Percentiles rank a stretch among this genome's conserved stretches.
Evolutionary conservation across 2,113 vertebrate genomes (phyloP).

Genomic region (Dendropsophus ebraccatus): DNA sequence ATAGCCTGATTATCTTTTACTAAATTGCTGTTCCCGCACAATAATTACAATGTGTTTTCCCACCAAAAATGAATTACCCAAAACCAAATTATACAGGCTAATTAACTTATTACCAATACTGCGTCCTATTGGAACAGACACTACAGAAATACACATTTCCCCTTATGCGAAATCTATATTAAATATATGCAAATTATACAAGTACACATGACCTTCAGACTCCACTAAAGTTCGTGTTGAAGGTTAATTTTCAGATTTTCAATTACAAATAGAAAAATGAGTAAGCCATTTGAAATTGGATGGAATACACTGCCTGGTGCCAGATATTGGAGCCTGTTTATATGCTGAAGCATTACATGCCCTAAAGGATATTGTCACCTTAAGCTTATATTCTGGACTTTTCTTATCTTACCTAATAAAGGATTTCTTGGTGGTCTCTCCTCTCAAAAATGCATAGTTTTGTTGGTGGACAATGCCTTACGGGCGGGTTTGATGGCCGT

Average conservation of each 20-base stretch:
- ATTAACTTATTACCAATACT: conserved; percentile 56
- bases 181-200: conserved; percentile 32
- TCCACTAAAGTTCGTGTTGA: conserved; percentile 19
- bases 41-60: conserved; percentile 59
- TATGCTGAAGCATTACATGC: too few species aligned
- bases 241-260: conserved; percentile 17
- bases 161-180: background rate
- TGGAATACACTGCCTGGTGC: background rate
- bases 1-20: conserved; percentile 53
- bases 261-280: background rate
- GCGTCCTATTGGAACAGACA: conserved; percentile 24
- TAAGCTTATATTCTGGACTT: too few species aligned
- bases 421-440: too few species aligned
- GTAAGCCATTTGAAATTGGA: background rate
- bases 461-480: too few species aligned
- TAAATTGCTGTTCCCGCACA: conserved; percentile 54
- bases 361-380: too few species aligned
- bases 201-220: conserved; percentile 37
- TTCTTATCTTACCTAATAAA: too few species aligned
- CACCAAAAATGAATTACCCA: conserved; percentile 54
- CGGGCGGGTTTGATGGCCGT: too few species aligned
- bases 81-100: conserved; percentile 56
- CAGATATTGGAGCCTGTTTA: background rate
- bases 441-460: too few species aligned
- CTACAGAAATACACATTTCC: conserved; percentile 17